Evolutionary conservation across 2,888 invertebrate genomes (phyloP).

Genomic region (Hofmannophila pseudospretella): DNA sequence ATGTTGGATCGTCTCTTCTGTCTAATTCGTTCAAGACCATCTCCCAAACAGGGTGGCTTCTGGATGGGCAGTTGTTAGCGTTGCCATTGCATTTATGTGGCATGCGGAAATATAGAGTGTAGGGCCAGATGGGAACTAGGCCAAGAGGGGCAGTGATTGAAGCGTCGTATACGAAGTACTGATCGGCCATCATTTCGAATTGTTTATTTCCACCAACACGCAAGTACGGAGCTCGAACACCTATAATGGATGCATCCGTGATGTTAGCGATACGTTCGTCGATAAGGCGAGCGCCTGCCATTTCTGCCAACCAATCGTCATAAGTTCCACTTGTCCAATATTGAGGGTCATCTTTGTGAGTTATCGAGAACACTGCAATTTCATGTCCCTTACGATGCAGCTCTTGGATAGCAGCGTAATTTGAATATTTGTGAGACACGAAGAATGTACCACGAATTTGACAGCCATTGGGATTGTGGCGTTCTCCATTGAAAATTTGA

Average conservation of each 20-base stretch:
- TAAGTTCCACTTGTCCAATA: slow-evolving; percentile 93
- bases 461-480: slow-evolving; percentile 93
- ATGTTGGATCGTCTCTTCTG: slow-evolving; percentile 94
- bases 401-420: slow-evolving; percentile 93
- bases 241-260: slow-evolving; percentile 93
- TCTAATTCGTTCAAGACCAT: slow-evolving; percentile 98
- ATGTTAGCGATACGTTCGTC: slow-evolving; percentile 94
- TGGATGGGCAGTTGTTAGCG: slow-evolving; percentile 93
- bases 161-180: slow-evolving; percentile 96
- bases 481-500: slow-evolving; percentile 90
- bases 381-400: slow-evolving; percentile 93
- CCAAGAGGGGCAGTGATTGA: slow-evolving; percentile 94
- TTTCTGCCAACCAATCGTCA: slow-evolving; percentile 95
- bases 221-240: slow-evolving; percentile 91
- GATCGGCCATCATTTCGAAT: slow-evolving; percentile 98
- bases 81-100: slow-evolving; percentile 97
- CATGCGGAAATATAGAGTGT: slow-evolving; percentile 97
- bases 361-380: slow-evolving; percentile 93
- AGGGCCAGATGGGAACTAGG: slow-evolving; percentile 97
- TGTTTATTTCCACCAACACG: slow-evolving; percentile 96
- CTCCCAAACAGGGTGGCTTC: slow-evolving; percentile 96
- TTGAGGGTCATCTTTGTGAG: slow-evolving; percentile 94
- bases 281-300: slow-evolving; percentile 93
- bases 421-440: slow-evolving; percentile 94
- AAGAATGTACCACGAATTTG: slow-evolving; percentile 94